Percentiles rank a stretch among this genome's conserved stretches.
These are phyloP conservation scores for Pachyseris speciosa DNA, from an alignment of 64 coral and sea anemone species.

Conservation along the genomic window DNA sequence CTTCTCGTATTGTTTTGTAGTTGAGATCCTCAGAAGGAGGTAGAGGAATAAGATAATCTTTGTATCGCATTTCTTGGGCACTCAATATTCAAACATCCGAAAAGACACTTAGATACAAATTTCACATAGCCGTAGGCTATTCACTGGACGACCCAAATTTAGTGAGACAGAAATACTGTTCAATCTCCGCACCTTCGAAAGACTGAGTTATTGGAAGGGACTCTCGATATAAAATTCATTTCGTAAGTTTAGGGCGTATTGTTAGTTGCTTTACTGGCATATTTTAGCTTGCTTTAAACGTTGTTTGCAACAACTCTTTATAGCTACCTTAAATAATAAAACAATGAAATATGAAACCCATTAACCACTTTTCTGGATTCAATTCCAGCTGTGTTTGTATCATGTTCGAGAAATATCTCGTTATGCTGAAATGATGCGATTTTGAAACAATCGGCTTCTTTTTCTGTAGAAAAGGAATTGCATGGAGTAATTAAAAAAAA, in stretches of 20 bases:
- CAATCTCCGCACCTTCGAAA: not conserved
- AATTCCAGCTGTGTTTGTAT: not conserved
- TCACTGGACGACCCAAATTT: not conserved
- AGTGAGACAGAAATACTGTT: not conserved
- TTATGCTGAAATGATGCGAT: not conserved
- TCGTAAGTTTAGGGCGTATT: not conserved
- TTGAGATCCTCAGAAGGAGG: not conserved
- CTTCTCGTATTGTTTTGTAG: not conserved
- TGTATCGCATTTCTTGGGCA: not conserved
- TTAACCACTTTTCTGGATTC: constrained; percentile 34
- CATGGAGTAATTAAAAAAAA: not conserved
- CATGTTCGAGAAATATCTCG: not conserved
- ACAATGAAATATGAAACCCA: constrained; percentile 2
- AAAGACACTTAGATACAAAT: not conserved
- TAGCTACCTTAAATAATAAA: not conserved
- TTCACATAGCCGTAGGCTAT: not conserved
- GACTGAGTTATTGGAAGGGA: not conserved
- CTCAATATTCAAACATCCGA: constrained; percentile 18
- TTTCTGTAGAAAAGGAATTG: not conserved
- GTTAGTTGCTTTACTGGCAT: constrained; percentile 12
- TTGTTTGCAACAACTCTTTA: not conserved
- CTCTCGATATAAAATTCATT: not conserved
- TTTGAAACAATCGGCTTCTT: not conserved
- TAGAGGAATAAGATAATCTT: not conserved
- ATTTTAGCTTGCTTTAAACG: not conserved